Evolutionary conservation across 1,140 invertebrate species (phyloP).

Genomic region (Laodelphax striatellus): DNA sequence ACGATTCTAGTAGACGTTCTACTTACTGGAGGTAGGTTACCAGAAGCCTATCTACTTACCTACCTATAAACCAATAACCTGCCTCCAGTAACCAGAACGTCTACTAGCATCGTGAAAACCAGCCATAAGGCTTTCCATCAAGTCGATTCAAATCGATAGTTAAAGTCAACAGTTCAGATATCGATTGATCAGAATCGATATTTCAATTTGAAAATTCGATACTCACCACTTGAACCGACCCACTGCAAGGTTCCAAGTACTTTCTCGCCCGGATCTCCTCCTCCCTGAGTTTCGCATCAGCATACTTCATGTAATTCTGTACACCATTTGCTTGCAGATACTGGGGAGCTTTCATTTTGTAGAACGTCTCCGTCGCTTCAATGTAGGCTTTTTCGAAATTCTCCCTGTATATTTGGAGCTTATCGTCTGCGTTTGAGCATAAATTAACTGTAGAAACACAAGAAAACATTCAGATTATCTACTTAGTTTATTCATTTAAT

Average conservation of each 20-base stretch:
- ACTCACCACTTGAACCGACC: conserved; percentile 50
- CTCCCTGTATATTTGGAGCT: conserved; percentile 89
- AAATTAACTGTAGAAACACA: conserved; percentile 71
- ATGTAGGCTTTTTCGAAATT: conserved; percentile 96
- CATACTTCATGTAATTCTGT: conserved; percentile 94
- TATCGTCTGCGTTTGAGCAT: conserved; percentile 87
- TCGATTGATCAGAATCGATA: too few species aligned
- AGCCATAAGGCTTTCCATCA: too few species aligned
- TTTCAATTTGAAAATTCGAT: too few species aligned
- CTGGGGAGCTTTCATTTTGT: conserved; percentile 81
- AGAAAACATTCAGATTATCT: too few species aligned
- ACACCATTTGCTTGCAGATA: conserved; percentile 86
- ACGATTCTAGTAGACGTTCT: too few species aligned
- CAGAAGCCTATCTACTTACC: too few species aligned
- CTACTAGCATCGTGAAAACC: too few species aligned
- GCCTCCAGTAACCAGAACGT: too few species aligned
- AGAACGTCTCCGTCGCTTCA: conserved; percentile 86
- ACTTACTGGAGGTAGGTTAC: too few species aligned
- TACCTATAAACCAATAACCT: too few species aligned
- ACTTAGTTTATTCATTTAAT: background rate
- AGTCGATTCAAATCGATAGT: too few species aligned
- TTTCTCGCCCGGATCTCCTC: conserved; percentile 87
- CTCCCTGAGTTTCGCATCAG: conserved; percentile 87
- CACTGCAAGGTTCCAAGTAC: conserved; percentile 87
- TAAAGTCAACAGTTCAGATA: too few species aligned